These are phyloP conservation scores for Apodemia mormo DNA, from an alignment of 2,888 invertebrate species.

Conservation along the genomic window DNA sequence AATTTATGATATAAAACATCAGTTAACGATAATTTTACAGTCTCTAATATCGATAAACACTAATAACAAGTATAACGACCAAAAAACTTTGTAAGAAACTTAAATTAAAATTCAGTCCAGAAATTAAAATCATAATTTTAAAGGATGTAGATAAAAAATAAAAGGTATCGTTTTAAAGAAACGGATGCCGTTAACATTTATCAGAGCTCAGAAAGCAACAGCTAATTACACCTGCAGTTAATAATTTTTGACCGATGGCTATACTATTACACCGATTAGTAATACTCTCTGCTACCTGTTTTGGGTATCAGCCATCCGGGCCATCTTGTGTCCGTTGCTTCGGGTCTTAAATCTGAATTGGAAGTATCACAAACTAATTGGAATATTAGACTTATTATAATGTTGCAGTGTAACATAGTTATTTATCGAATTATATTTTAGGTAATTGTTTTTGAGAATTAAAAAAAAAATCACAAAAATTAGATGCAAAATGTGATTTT, in stretches of 20 bases:
- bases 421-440: slow-evolving; percentile 29
- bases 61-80: background rate
- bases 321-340: slow-evolving; percentile 16
- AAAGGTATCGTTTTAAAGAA: slow-evolving; percentile 29
- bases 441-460: background rate
- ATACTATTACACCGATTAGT: slow-evolving; percentile 64
- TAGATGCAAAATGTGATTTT: too few species aligned
- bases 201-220: slow-evolving; percentile 31
- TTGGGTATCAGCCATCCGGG: slow-evolving; percentile 40
- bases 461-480: too few species aligned
- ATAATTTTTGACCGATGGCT: slow-evolving; percentile 47
- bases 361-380: slow-evolving; percentile 10
- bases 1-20: background rate
- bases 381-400: slow-evolving; percentile 8
- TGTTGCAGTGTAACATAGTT: background rate
- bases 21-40: background rate
- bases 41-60: background rate
- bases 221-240: slow-evolving; percentile 43
- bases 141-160: slow-evolving; percentile 30
- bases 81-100: background rate
- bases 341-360: slow-evolving; percentile 17
- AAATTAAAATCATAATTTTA: slow-evolving; percentile 22
- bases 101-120: background rate
- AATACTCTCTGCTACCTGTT: slow-evolving; percentile 69
- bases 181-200: slow-evolving; percentile 32